phyloP scores from a whole-genome alignment of 2,113 vertebrate species.

The Nanorana parkeri region DNA sequence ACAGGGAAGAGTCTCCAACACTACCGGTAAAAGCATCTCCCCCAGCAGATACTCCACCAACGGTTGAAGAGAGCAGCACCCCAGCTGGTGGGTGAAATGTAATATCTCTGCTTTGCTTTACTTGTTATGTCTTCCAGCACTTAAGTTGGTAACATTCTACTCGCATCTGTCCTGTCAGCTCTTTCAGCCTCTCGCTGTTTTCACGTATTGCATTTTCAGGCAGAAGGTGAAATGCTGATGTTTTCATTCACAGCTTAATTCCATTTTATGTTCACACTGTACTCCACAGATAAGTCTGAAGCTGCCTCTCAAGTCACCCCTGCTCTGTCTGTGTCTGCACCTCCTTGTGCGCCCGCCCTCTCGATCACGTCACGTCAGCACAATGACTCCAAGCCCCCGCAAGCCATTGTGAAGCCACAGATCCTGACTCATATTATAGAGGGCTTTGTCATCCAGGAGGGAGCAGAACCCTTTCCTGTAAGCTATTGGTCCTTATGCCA shows the following conservation, averaged over 20 bases:
- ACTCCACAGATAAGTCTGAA: conserved; percentile 73
- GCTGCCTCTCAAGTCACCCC: conserved; percentile 59
- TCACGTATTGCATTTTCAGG: not conserved
- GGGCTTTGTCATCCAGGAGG: conserved; percentile 98
- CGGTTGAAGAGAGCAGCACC: conserved; percentile 70
- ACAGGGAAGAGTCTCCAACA: conserved; percentile 67
- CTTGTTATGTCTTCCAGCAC: not conserved
- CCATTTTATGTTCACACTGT: not conserved
- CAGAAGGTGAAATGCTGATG: not conserved
- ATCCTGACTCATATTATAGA: conserved; percentile 98
- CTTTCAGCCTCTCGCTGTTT: not conserved
- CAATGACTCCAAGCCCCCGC: conserved; percentile 86
- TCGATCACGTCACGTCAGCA: conserved; percentile 76
- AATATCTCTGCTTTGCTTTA: not conserved
- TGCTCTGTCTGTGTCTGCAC: conserved; percentile 63
- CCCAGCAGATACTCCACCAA: conserved; percentile 69
- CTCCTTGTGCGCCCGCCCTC: conserved; percentile 67
- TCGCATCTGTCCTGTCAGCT: not conserved
- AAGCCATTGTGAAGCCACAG: conserved; percentile 97
- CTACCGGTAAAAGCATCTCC: conserved; percentile 72
- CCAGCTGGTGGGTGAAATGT: conserved; percentile 67
- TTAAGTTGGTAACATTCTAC: not conserved
- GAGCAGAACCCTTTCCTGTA: conserved; percentile 97
- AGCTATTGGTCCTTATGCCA: conserved; percentile 57
- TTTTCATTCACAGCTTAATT: not conserved